Conservation (phyloP, 2,113 vertebrate species). For the Mus spicilegus region DNA sequence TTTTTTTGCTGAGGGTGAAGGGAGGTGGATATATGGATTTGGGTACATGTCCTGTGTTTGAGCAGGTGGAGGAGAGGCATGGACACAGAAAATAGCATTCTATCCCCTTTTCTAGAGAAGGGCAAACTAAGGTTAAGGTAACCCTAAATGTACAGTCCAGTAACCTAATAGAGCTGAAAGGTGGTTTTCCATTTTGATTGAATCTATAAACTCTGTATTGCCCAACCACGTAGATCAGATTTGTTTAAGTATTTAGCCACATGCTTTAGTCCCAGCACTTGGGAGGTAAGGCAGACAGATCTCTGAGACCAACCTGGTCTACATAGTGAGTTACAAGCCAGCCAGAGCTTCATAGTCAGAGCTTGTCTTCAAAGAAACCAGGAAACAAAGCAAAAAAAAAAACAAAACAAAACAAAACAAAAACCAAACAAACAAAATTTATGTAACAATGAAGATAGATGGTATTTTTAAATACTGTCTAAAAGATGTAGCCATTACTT, state of each 20-base stretch:
- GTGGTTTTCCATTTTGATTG: not conserved
- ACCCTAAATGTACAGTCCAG: not conserved
- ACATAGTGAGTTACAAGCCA: not conserved
- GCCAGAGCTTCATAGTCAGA: not conserved
- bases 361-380: not conserved
- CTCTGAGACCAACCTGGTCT: not conserved
- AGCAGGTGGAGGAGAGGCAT: not conserved
- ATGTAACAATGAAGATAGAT: not conserved
- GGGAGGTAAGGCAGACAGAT: not conserved
- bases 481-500: not conserved
- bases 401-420: not conserved
- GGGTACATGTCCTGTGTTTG: not conserved
- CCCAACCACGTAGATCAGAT: not conserved
- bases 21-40: not conserved
- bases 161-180: not conserved
- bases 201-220: not conserved
- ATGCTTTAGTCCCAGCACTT: not conserved
- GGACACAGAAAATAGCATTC: not conserved
- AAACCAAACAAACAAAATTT: not conserved
- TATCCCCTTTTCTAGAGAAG: constrained; percentile 14
- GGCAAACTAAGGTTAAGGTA: constrained; percentile 11
- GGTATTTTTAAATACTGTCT: constrained; percentile 35
- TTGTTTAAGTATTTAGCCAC: not conserved
- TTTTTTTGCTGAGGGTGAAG: too few relatives aligned
- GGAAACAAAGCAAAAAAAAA: not conserved